phyloP scores from a whole-genome alignment of 2,888 invertebrate species.

The Matsumyia berberina region DNA sequence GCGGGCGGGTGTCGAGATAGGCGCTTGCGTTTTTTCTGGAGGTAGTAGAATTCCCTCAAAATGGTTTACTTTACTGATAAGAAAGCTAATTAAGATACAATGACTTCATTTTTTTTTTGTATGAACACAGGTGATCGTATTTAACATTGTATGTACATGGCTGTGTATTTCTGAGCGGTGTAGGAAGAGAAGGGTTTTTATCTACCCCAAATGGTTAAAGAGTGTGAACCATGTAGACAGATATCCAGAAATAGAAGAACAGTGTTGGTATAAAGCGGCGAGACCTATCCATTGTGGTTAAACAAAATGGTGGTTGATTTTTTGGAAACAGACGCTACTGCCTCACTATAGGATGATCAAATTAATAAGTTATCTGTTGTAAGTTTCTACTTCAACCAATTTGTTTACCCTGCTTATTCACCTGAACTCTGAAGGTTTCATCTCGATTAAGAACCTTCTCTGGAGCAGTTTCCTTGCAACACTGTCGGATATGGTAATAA shows the following conservation, averaged over 20 bases:
- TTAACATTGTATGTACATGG: neutral
- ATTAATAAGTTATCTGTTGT: no score
- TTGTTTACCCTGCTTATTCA: no score
- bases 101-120: slow-evolving; percentile 55
- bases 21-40: slow-evolving; percentile 5
- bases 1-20: slow-evolving; percentile 50
- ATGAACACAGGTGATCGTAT: slow-evolving; percentile 57
- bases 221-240: neutral
- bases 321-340: no score
- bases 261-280: slow-evolving; percentile 9
- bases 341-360: no score
- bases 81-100: slow-evolving; percentile 74
- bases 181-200: slow-evolving; percentile 2
- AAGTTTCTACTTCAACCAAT: no score
- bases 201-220: slow-evolving; percentile 9
- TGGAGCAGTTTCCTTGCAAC: no score
- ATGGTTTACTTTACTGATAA: slow-evolving; percentile 65
- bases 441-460: no score
- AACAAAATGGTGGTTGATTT: no score
- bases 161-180: neutral
- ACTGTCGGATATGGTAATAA: no score
- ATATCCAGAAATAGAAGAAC: neutral
- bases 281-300: neutral
- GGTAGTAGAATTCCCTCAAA: slow-evolving; percentile 44
- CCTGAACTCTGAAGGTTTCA: no score